Percentiles rank a stretch among this genome's conserved stretches.
These are phyloP conservation scores for Melanotaenia duboulayi DNA, from an alignment of 2,113 vertebrate genomes.

Conservation along the genomic window DNA sequence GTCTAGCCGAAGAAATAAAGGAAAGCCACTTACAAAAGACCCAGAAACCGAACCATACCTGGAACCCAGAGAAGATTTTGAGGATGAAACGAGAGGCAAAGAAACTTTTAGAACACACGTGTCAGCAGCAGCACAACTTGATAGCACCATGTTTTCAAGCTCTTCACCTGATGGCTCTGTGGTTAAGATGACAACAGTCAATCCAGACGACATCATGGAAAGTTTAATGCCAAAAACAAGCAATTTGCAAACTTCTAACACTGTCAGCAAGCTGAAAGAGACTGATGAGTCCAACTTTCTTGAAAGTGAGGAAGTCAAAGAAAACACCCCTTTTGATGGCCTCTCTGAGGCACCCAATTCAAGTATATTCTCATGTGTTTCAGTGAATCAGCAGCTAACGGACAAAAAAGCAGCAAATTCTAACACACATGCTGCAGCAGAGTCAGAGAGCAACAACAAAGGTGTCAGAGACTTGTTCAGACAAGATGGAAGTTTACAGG, in stretches of 20 bases:
- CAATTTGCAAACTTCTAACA: conserved; percentile 6
- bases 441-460: background rate
- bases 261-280: background rate
- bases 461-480: background rate
- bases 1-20: conserved; percentile 49
- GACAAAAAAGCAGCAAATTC: background rate
- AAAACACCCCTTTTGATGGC: conserved; percentile 4
- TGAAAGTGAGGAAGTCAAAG: conserved; percentile 13
- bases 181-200: background rate
- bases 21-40: conserved; percentile 5
- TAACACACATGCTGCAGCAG: background rate
- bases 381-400: background rate
- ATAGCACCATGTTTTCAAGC: conserved; percentile 1
- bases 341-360: background rate
- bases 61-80: conserved; percentile 44
- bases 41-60: background rate
- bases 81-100: background rate
- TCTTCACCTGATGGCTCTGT: background rate
- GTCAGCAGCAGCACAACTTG: background rate
- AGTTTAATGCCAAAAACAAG: background rate
- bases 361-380: background rate
- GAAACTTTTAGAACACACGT: background rate
- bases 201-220: background rate
- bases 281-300: background rate
- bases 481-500: conserved; percentile 17